phyloP scores from a whole-genome alignment of 2,113 vertebrate species.

The Copsychus sechellarum region DNA sequence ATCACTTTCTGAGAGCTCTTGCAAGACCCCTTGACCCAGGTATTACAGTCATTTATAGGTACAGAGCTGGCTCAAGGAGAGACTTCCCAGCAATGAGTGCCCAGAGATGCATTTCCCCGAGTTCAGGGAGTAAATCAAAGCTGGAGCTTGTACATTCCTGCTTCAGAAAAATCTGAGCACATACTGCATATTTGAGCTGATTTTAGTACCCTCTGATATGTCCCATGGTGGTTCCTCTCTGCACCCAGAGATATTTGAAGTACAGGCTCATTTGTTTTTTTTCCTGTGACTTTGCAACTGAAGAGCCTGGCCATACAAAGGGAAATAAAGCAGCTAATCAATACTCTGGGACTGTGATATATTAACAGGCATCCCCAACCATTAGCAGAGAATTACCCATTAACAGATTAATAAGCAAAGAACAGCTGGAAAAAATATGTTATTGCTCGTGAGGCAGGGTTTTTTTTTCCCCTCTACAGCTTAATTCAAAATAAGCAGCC shows the following conservation, averaged over 20 bases:
- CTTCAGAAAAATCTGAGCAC: not conserved
- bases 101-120: not conserved
- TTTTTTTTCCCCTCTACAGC: not conserved
- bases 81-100: not conserved
- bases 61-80: not conserved
- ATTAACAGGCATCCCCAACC: not conserved
- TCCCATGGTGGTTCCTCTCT: not conserved
- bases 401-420: slow-evolving; percentile 25
- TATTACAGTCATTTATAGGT: not conserved
- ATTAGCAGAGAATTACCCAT: not conserved
- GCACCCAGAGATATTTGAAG: not conserved
- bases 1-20: not conserved
- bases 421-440: not conserved
- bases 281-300: not conserved
- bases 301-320: not conserved
- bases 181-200: not conserved
- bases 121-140: slow-evolving; percentile 1
- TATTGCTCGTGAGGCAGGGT: not conserved
- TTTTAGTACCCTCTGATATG: not conserved
- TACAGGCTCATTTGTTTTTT: not conserved
- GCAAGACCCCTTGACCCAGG: not conserved
- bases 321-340: slow-evolving; percentile 15
- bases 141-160: not conserved
- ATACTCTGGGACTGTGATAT: not conserved
- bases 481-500: not conserved